These are phyloP conservation scores for Proterorhinus semilunaris DNA, from an alignment of 2,113 vertebrate species.

Conservation along the genomic window DNA sequence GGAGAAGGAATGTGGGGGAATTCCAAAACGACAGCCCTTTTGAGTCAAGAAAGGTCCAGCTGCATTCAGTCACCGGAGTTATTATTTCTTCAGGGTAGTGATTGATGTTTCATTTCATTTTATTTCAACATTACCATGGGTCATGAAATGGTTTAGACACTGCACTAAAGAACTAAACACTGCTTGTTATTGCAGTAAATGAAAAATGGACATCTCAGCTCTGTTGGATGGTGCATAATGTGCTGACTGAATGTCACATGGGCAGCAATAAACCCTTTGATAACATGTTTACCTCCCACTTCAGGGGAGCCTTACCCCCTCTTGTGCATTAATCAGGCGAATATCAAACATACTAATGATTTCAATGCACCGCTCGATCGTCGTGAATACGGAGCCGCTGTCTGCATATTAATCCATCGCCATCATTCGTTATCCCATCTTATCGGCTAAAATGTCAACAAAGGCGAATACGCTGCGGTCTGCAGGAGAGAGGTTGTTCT, in stretches of 20 bases:
- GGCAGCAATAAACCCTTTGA: background rate
- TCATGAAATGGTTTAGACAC: too few species aligned
- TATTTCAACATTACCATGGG: too few species aligned
- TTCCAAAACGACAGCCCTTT: too few species aligned
- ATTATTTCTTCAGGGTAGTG: too few species aligned
- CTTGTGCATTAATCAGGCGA: background rate
- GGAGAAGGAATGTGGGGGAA: too few species aligned
- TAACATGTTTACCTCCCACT: constrained; percentile 15
- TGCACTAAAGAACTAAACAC: too few species aligned
- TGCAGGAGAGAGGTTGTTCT: constrained; percentile 13
- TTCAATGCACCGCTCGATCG: background rate
- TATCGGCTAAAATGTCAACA: constrained; percentile 20
- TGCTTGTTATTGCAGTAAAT: too few species aligned
- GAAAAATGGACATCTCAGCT: background rate
- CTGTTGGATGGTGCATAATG: background rate
- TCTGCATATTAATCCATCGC: background rate
- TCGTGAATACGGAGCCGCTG: background rate
- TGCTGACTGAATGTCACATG: constrained; percentile 13
- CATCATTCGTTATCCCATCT: background rate
- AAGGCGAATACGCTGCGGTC: constrained; percentile 21
- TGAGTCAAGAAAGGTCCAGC: too few species aligned
- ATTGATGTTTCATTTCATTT: too few species aligned
- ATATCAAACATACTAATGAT: background rate
- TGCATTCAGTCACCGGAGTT: too few species aligned
- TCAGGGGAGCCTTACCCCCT: background rate